Conservation (phyloP, 2,888 invertebrate genomes). For the Dexiosoma caninum region DNA sequence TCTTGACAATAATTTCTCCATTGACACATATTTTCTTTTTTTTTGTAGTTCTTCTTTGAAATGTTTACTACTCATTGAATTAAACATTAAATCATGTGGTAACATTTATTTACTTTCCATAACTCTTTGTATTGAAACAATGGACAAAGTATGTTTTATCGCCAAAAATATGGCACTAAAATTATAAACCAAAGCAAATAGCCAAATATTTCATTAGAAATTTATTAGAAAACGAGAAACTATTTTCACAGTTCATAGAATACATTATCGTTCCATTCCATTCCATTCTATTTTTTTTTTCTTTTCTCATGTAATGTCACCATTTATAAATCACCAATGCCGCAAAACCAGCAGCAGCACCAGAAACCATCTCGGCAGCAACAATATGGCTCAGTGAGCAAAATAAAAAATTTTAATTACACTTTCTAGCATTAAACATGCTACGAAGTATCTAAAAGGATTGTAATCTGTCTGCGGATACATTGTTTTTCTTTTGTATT, state of each 20-base stretch:
- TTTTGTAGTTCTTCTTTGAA: no score
- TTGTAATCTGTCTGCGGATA: conserved; percentile 56
- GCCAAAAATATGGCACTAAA: background rate
- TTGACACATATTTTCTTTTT: no score
- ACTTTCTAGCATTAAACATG: background rate
- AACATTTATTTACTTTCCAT: no score
- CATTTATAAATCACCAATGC: conserved; percentile 29
- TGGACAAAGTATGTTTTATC: no score
- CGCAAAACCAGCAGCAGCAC: conserved; percentile 15
- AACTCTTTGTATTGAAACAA: no score
- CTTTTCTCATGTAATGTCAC: background rate
- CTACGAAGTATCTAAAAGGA: conserved; percentile 21
- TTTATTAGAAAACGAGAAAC: background rate
- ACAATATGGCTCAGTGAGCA: conserved; percentile 39
- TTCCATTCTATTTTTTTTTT: background rate
- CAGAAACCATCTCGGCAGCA: conserved; percentile 27
- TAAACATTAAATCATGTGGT: no score
- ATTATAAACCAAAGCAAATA: background rate
- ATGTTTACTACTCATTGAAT: no score
- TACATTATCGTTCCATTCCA: background rate
- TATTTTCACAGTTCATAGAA: background rate
- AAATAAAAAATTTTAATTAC: conserved; percentile 37
- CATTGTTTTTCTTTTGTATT: conserved; percentile 30
- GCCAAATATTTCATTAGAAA: background rate
- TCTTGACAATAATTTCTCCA: no score